A percentile compares a stretch with the other conserved stretches of the same genome.
Conservation (phyloP, 2,113 vertebrate genomes). For the Microtus ochrogaster region DNA sequence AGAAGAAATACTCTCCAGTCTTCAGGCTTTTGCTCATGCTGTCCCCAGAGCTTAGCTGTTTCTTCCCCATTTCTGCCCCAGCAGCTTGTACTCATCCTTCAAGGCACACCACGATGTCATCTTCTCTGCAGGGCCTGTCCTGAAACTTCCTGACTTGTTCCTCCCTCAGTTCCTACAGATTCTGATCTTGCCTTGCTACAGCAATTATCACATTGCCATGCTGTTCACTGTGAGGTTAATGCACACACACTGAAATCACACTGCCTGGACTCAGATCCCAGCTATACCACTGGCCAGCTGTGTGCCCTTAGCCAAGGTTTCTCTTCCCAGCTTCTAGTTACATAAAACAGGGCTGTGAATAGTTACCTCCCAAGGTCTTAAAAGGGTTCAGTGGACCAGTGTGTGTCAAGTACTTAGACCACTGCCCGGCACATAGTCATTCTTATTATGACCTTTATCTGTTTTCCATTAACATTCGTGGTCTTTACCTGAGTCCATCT, state of each 20-base stretch:
- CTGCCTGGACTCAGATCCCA: neutral
- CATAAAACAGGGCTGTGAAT: too few relatives aligned
- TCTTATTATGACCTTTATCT: neutral
- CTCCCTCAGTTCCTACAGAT: neutral
- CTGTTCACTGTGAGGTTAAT: neutral
- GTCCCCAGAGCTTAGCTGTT: neutral
- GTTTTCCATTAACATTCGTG: neutral
- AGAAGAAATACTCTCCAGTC: neutral
- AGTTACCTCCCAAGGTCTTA: neutral
- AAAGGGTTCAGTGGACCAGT: neutral
- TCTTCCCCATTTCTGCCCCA: accelerated
- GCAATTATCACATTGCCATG: neutral
- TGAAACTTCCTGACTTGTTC: neutral
- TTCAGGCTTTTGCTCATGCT: neutral
- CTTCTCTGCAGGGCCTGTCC: neutral
- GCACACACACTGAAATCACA: neutral
- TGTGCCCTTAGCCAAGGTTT: neutral
- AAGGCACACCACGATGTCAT: neutral
- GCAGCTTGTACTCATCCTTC: neutral
- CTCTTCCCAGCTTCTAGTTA: neutral
- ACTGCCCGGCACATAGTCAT: neutral
- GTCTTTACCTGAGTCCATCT: neutral
- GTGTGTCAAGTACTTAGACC: neutral
- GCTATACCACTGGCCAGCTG: neutral
- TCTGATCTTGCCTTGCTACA: neutral